Evolutionary conservation across 2,113 vertebrate genomes (phyloP).

Genomic region (Serilophus lunatus): DNA sequence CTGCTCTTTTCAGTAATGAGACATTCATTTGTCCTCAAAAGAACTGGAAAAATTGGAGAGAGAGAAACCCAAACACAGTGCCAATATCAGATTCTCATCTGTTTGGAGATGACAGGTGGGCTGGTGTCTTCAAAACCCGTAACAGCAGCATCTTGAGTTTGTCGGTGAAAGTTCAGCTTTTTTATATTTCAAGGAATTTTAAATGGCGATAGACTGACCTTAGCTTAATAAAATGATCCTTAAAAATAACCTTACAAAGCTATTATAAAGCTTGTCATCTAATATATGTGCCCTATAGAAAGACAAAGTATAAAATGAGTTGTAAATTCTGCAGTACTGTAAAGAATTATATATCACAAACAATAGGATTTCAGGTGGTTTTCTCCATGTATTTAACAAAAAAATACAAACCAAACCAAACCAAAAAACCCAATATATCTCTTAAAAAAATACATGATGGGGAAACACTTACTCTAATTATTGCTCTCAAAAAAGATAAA

Average conservation of each 20-base stretch:
- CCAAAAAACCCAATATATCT: background rate
- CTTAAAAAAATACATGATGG: background rate
- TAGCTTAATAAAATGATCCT: background rate
- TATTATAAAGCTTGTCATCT: background rate
- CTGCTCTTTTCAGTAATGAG: background rate
- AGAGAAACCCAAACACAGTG: background rate
- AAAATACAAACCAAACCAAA: too few relatives aligned
- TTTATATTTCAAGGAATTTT: background rate
- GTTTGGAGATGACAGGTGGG: background rate
- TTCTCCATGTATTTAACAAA: background rate
- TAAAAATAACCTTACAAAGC: background rate
- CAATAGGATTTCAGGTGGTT: background rate
- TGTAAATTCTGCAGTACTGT: background rate
- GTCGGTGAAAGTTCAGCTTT: background rate
- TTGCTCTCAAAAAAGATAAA: background rate
- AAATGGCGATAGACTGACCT: background rate
- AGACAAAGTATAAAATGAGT: background rate
- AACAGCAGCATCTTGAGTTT: background rate
- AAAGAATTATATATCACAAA: background rate
- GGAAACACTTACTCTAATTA: background rate
- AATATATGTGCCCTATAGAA: background rate
- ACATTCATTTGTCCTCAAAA: background rate
- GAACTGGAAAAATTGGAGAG: background rate
- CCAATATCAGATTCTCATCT: background rate
- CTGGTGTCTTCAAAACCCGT: background rate